A percentile compares a stretch with the other conserved stretches of the same genome.
These are phyloP conservation scores for Thymelicus acteon DNA, from an alignment of 2,888 invertebrate species.

Conservation along the genomic window DNA sequence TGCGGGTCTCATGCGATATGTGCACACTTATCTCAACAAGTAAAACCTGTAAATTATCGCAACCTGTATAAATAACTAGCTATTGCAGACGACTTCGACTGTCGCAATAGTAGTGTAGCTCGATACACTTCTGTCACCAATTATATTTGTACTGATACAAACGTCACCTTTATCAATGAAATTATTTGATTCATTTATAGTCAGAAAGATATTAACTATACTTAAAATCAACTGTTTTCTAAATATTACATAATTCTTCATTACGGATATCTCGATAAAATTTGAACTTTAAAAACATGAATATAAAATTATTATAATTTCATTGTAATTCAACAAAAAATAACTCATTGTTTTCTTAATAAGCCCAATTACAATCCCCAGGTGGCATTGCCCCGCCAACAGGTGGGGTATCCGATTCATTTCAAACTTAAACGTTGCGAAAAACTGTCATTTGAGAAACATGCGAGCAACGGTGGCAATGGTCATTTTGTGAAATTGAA, in stretches of 20 bases:
- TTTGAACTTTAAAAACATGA: neutral
- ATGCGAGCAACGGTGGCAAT: conserved; percentile 42
- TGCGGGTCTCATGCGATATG: conserved; percentile 8
- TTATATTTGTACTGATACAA: no score
- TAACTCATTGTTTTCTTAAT: conserved; percentile 4
- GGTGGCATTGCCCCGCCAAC: conserved; percentile 14
- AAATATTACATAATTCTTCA: neutral
- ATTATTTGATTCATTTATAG: no score
- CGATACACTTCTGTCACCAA: no score
- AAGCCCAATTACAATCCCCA: neutral
- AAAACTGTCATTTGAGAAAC: conserved; percentile 26
- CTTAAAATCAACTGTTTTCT: neutral
- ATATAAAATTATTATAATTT: neutral
- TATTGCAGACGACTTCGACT: neutral
- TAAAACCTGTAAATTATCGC: conserved; percentile 9
- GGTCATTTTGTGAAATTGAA: conserved; percentile 50
- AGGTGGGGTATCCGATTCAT: conserved; percentile 2
- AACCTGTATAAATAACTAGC: neutral
- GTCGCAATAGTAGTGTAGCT: neutral
- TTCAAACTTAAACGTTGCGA: conserved; percentile 9
- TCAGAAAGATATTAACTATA: no score
- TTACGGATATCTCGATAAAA: neutral
- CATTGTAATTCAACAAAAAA: neutral
- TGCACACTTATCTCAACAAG: conserved; percentile 9
- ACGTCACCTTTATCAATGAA: no score